These are phyloP conservation scores for Siniperca obscura DNA, from an alignment of 2,797 vertebrate species.

Conservation along the genomic window DNA sequence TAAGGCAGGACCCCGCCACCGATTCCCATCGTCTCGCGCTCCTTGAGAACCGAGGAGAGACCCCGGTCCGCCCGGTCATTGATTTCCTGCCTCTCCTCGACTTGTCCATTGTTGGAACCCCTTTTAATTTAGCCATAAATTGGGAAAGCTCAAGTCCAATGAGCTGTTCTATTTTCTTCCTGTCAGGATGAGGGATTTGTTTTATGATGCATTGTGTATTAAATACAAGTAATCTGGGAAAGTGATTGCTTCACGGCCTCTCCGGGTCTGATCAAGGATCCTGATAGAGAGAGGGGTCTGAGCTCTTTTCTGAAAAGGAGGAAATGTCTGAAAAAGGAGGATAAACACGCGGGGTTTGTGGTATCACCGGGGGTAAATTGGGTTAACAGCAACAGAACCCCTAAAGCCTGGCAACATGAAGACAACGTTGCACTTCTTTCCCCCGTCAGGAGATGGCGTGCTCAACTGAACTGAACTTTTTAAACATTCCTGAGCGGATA, in stretches of 20 bases:
- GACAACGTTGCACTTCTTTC: conserved; percentile 40
- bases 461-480: conserved; percentile 76
- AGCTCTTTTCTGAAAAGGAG: conserved; percentile 78
- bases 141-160: conserved; percentile 94
- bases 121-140: conserved; percentile 99
- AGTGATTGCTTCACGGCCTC: conserved; percentile 91
- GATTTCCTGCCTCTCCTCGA: conserved; percentile 92
- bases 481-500: conserved; percentile 21
- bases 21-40: conserved; percentile 87
- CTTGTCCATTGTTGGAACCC: conserved; percentile 91
- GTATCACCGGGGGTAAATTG: conserved; percentile 81
- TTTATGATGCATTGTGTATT: conserved; percentile 99
- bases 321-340: conserved; percentile 80
- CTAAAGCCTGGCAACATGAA: not conserved
- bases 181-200: conserved; percentile 99
- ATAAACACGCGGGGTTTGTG: conserved; percentile 80
- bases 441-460: conserved; percentile 87
- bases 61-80: conserved; percentile 89
- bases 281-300: conserved; percentile 78
- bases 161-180: conserved; percentile 99
- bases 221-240: conserved; percentile 99
- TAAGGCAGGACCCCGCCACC: conserved; percentile 87
- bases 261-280: conserved; percentile 87
- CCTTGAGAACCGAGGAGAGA: conserved; percentile 89
- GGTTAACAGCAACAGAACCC: conserved; percentile 75